Conservation (phyloP, 1,140 invertebrate genomes). For the Harpegnathos saltator region DNA sequence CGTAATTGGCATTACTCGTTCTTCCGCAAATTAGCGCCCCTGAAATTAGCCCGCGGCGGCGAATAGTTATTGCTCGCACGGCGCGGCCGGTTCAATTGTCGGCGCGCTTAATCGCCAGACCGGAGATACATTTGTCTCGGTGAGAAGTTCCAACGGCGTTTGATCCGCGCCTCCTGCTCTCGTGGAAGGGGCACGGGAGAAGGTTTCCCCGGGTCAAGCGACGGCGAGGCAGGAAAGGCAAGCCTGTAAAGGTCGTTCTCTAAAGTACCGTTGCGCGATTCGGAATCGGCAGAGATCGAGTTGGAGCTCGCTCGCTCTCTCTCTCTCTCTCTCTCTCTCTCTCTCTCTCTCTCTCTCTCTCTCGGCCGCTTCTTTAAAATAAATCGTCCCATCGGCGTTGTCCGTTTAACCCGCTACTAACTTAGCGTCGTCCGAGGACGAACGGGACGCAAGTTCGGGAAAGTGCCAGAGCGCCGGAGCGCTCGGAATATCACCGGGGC, state of each 20-base stretch:
- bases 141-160: too few species aligned
- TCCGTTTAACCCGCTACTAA: conserved; percentile 49
- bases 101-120: not conserved
- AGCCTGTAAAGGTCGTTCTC: not conserved
- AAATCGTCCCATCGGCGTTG: conserved; percentile 49
- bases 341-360: not conserved
- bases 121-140: conserved; percentile 16
- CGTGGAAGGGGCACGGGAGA: not conserved
- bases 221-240: not conserved
- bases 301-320: not conserved
- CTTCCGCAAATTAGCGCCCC: not conserved
- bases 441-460: conserved; percentile 52
- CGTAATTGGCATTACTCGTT: conserved; percentile 12
- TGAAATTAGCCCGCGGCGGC: not conserved
- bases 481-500: conserved; percentile 41
- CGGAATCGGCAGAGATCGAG: conserved; percentile 11
- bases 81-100: conserved; percentile 12
- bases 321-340: not conserved
- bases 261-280: conserved; percentile 29
- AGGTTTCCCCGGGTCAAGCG: conserved; percentile 1
- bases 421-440: conserved; percentile 34
- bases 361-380: conserved; percentile 40
- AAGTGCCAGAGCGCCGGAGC: conserved; percentile 26
- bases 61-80: conserved; percentile 9
- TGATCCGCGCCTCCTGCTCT: not conserved